phyloP scores from a whole-genome alignment of 2,797 vertebrate genomes.

The Pelodytes ibericus region DNA sequence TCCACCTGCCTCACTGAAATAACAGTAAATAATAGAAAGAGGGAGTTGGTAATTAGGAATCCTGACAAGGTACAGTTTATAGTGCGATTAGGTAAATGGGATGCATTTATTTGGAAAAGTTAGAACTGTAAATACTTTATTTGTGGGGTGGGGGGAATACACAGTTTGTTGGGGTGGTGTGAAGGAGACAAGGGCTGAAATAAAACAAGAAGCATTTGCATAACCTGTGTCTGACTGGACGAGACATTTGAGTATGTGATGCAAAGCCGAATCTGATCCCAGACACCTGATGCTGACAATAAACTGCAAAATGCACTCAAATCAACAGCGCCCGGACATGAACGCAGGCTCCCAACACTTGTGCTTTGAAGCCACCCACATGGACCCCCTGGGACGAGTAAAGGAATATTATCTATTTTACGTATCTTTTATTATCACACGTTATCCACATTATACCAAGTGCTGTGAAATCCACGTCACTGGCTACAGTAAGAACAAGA shows the following conservation, averaged over 20 bases:
- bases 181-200: background rate
- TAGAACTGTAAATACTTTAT: no score
- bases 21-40: no score
- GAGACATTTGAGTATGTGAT: constrained; percentile 27
- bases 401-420: background rate
- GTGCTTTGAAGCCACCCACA: constrained; percentile 22
- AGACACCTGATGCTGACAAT: constrained; percentile 23
- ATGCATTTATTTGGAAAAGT: no score
- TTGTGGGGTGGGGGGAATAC: no score
- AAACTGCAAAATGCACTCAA: constrained; percentile 8
- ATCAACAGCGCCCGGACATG: constrained; percentile 12
- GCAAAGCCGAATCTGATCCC: constrained; percentile 18
- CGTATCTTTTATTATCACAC: constrained; percentile 12
- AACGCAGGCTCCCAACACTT: background rate
- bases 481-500: background rate
- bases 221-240: constrained; percentile 11
- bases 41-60: no score
- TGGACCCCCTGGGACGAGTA: constrained; percentile 5
- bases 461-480: background rate
- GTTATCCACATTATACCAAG: background rate
- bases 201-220: background rate
- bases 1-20: no score
- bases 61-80: no score
- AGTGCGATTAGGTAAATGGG: no score
- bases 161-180: no score